Percentiles rank a stretch among this genome's conserved stretches.
Conservation (phyloP, 2,888 invertebrate species). For the Furcula furcula region DNA sequence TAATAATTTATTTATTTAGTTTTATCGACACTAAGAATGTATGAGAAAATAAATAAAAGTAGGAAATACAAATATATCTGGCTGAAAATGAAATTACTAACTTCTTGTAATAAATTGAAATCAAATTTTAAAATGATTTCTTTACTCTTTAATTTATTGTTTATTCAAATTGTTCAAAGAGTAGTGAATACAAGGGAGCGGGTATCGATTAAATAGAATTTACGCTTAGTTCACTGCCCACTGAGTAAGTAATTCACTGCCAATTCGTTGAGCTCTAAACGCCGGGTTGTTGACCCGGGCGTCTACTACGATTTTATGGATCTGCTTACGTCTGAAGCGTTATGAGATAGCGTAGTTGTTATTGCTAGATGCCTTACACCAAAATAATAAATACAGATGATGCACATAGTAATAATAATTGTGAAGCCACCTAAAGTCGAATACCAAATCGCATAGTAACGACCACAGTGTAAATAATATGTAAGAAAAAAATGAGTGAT, state of each 20-base stretch:
- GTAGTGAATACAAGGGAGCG: constrained; percentile 2
- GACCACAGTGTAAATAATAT: too few relatives aligned
- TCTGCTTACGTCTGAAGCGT: constrained; percentile 18
- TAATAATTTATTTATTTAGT: too few relatives aligned
- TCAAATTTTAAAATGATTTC: not conserved
- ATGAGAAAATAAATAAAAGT: too few relatives aligned
- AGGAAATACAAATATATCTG: not conserved
- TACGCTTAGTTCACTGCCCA: constrained; percentile 6
- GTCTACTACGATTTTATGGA: constrained; percentile 19
- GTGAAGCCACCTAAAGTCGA: too few relatives aligned
- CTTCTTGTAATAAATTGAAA: not conserved
- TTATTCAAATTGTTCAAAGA: constrained; percentile 3
- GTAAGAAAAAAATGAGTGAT: too few relatives aligned
- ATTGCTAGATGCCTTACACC: too few relatives aligned
- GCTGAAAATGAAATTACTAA: not conserved
- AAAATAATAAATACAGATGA: too few relatives aligned
- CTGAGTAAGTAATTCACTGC: constrained; percentile 14
- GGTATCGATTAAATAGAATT: constrained; percentile 1
- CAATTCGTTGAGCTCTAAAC: constrained; percentile 7
- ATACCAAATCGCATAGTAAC: too few relatives aligned
- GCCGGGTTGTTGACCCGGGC: constrained; percentile 5
- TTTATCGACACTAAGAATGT: too few relatives aligned
- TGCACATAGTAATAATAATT: too few relatives aligned
- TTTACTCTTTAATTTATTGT: constrained; percentile 6
- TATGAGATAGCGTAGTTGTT: too few relatives aligned